Evolutionary conservation across 2,888 invertebrate species (phyloP), one percentile per base, ranked within the genome.

Genomic region (Synergus japonicus): DNA sequence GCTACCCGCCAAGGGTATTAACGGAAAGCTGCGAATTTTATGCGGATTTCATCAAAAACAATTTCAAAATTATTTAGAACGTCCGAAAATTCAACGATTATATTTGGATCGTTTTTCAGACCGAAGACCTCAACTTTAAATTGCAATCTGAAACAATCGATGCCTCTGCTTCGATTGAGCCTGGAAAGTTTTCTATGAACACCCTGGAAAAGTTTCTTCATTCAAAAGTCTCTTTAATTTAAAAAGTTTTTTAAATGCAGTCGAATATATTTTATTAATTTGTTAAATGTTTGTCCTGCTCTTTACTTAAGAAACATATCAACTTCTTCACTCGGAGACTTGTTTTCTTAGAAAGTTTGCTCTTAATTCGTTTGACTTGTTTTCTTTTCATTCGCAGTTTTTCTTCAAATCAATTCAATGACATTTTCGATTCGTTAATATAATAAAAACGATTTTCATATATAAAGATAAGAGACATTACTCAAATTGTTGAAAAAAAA

Each of bases 71-170:
- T 37, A 12, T 67, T 44, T 66, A 43, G 43, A 29, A 67, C 10
- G 8, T 43, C 44, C 13, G 46, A 18, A 54, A 69, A 10, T 15
- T 29, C 13, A 15, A 15, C 15, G 29, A 37, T 49, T 69, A 69
- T 49, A 69, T 69, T 54, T 69, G 46, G 49, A 49, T 37, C 49
- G 37, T 15, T 49, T 54, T 69, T 29, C 15, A 4, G 15, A 29
- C 37, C 15, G 29, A 69, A 49, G 69, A 73, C 49, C 37, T 73
- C 73, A 73, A 73, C 73, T 73, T 83, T 83, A 84, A 87, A 84
- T 83, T 87, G 86, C 86, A 87, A 88, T 88, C 76, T 13, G 63
- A 60, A 44, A 76, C 63, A 63, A 76, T 46, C 76, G 76, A 76
- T 44, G 22, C 76, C n/a, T 46, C 43, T 44, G 13, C 65, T 46